Conservation (phyloP, 2,113 vertebrate species). For the Lagopus muta region DNA sequence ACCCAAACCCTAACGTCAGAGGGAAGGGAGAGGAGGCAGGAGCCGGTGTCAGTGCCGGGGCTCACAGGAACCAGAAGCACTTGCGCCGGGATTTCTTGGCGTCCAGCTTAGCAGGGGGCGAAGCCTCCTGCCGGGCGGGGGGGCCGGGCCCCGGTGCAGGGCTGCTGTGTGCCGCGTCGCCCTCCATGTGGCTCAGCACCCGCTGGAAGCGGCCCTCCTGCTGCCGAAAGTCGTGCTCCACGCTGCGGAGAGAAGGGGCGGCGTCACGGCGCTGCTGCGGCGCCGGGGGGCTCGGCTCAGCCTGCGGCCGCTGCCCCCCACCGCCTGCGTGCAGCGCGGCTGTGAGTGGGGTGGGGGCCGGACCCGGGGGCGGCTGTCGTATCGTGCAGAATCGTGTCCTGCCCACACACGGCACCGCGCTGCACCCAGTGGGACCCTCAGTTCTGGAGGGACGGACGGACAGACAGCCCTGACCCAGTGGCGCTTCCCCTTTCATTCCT, state of each 20-base stretch:
- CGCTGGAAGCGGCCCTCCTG: constrained; percentile 74
- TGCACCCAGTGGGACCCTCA: accelerated
- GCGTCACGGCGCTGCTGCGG: neutral
- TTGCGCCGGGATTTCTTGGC: constrained; percentile 61
- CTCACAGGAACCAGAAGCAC: constrained; percentile 75
- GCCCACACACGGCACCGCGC: neutral
- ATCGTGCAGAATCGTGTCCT: too few relatives aligned
- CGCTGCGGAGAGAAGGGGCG: neutral
- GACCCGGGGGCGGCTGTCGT: too few relatives aligned
- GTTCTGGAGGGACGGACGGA: neutral
- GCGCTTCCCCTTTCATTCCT: neutral
- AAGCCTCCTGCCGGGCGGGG: neutral
- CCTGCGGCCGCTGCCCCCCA: neutral
- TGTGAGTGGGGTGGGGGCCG: neutral
- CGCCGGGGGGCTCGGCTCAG: neutral
- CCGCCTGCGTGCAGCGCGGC: neutral
- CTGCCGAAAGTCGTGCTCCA: constrained; percentile 76
- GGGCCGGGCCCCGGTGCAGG: neutral
- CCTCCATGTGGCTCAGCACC: constrained; percentile 68
- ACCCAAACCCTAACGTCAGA: constrained; percentile 50
- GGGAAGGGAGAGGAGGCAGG: constrained; percentile 37
- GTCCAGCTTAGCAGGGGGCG: constrained; percentile 35
- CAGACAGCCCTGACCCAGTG: neutral
- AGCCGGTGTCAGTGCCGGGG: constrained; percentile 2
- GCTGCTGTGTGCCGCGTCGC: neutral